A percentile compares a stretch with the other conserved stretches of the same genome.
Evolutionary conservation across 2,797 vertebrate genomes (phyloP).

Genomic region (Kryptolebias ocellatus): DNA sequence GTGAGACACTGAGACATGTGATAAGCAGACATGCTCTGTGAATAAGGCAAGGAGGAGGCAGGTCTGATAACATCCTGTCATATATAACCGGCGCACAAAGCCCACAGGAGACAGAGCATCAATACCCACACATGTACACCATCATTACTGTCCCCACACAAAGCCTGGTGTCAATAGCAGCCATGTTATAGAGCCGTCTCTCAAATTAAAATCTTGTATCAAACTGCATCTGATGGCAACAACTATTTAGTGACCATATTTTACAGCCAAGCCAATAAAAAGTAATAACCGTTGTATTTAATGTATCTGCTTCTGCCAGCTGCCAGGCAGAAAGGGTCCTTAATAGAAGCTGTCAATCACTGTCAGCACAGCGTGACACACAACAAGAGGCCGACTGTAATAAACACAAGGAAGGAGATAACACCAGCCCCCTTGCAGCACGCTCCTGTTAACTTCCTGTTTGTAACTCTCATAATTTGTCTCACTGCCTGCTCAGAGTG

Average conservation of each 20-base stretch:
- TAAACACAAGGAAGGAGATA: constrained; percentile 93
- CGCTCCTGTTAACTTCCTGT: constrained; percentile 90
- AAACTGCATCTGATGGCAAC: constrained; percentile 92
- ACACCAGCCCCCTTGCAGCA: constrained; percentile 60
- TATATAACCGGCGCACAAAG: constrained; percentile 89
- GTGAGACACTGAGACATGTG: constrained; percentile 86
- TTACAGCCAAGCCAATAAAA: constrained; percentile 93
- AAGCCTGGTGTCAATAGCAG: constrained; percentile 91
- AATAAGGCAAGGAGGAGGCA: constrained; percentile 35
- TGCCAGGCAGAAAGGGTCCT: constrained; percentile 83
- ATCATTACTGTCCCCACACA: constrained; percentile 90
- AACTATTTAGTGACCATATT: constrained; percentile 95
- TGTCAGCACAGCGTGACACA: constrained; percentile 80
- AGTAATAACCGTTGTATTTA: constrained; percentile 98
- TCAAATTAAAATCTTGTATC: constrained; percentile 99
- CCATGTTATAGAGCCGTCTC: constrained; percentile 89
- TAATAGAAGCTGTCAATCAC: constrained; percentile 99
- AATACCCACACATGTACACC: constrained; percentile 93
- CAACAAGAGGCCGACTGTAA: constrained; percentile 92
- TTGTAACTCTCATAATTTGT: constrained; percentile 84
- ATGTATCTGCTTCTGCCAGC: constrained; percentile 97
- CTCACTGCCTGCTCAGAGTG: constrained; percentile 70
- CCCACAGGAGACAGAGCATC: constrained; percentile 90
- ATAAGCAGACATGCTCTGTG: constrained; percentile 84
- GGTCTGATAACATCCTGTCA: constrained; percentile 87